Evolutionary conservation across 2,888 invertebrate species (phyloP).

Genomic region (Trichopoda pennipes): DNA sequence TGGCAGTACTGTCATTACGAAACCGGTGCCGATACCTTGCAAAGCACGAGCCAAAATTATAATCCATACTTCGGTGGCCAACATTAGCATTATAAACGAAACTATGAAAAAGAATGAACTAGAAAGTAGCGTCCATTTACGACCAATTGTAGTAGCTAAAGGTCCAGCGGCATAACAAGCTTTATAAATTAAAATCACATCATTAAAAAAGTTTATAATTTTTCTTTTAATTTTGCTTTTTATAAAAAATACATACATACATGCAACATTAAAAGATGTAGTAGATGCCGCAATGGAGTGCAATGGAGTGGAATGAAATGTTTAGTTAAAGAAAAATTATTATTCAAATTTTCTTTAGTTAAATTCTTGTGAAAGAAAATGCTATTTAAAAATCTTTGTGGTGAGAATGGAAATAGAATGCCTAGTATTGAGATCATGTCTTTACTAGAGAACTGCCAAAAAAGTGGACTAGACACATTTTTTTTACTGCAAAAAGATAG

Average conservation of each 20-base stretch:
- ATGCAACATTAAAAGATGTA: too few species aligned
- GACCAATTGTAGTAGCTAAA: slow-evolving; percentile 85
- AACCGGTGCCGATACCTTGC: slow-evolving; percentile 85
- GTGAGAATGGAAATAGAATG: too few species aligned
- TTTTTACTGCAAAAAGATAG: too few species aligned
- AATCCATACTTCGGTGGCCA: slow-evolving; percentile 84
- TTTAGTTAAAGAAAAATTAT: too few species aligned
- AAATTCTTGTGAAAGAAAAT: too few species aligned
- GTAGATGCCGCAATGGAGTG: too few species aligned
- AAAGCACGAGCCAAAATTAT: slow-evolving; percentile 80
- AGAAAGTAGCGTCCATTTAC: slow-evolving; percentile 86
- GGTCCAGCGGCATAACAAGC: slow-evolving; percentile 88
- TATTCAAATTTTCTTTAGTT: too few species aligned
- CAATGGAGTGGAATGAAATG: too few species aligned
- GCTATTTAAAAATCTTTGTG: too few species aligned
- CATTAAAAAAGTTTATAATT: background rate
- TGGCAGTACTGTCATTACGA: slow-evolving; percentile 88
- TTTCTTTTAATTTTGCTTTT: background rate
- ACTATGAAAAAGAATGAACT: slow-evolving; percentile 85
- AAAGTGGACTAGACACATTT: too few species aligned
- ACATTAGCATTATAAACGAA: slow-evolving; percentile 86
- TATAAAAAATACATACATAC: background rate
- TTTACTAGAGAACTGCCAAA: too few species aligned
- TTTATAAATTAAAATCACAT: slow-evolving; percentile 69
- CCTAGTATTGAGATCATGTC: too few species aligned